Conservation (phyloP, 2,888 invertebrate species). For the Xanthia icteritia region DNA sequence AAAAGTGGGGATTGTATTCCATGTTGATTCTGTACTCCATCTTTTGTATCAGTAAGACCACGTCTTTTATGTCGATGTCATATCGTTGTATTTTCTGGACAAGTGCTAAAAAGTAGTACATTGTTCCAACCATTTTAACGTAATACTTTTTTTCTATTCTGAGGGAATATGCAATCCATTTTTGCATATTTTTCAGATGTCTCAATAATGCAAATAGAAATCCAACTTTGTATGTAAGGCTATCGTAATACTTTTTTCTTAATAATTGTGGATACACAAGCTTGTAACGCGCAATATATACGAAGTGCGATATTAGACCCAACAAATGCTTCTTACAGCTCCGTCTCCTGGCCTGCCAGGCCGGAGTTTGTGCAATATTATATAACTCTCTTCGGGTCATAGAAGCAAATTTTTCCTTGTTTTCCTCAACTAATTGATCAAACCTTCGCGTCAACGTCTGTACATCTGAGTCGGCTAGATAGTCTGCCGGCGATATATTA, state of each 20-base stretch:
- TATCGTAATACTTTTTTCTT: slow-evolving; percentile 68
- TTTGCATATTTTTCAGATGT: slow-evolving; percentile 39
- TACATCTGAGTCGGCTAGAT: slow-evolving; percentile 57
- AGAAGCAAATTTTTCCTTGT: rapidly evolving
- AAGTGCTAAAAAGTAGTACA: slow-evolving; percentile 63
- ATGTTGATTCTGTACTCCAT: slow-evolving; percentile 41
- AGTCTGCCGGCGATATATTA: slow-evolving; percentile 58
- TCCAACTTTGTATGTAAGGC: slow-evolving; percentile 71
- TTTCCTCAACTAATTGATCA: slow-evolving; percentile 32
- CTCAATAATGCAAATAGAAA: slow-evolving; percentile 67
- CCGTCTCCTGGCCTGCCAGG: too few species aligned
- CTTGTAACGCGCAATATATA: slow-evolving; percentile 73
- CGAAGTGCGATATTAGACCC: slow-evolving; percentile 72
- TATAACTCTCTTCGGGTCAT: neutral
- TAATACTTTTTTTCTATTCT: rapidly evolving
- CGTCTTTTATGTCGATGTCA: slow-evolving; percentile 59
- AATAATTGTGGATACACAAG: slow-evolving; percentile 68
- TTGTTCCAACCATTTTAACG: too few species aligned
- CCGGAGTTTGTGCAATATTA: rapidly evolving
- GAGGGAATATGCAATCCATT: slow-evolving; percentile 11
- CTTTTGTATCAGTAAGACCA: neutral
- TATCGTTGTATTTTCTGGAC: slow-evolving; percentile 71
- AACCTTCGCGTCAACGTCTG: slow-evolving; percentile 63
- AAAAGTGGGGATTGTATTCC: slow-evolving; percentile 10
- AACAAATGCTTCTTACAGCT: neutral